Base-by-base conservation (phyloP, 2,888 invertebrate species). In the Torymus aiolomorphi region DNA sequence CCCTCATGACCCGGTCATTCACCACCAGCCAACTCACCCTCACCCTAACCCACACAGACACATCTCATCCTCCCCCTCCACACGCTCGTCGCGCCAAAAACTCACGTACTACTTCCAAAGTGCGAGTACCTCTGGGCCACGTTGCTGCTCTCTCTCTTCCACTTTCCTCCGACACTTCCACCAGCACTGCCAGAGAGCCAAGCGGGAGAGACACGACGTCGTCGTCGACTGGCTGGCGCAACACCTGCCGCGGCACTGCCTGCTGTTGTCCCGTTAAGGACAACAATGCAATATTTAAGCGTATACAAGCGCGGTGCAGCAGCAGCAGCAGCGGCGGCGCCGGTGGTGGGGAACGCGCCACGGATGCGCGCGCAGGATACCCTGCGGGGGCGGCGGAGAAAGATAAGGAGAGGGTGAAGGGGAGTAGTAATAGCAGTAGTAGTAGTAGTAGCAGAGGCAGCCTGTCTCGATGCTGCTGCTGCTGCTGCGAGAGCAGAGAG, bases 271-370 rank as follows among this genome's bases (percentile, higher is more conserved):
- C 88, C 88, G 89, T 89, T 89, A 88, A 88, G 89, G 81, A 89
- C 89, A 89, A 89, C 89, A 89, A 89, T 89, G 89, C 89, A 89
- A 89, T 89, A 89, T 89, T 89, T 89, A 89, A 88, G 88, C 88
- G 87, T 89, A 89, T 87, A 89, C 85, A 86, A 82, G 75, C 83
- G 83, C 83, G 81, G 83, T 84, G 65, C 18, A 85, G 84, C 83
- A 82, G 69, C 62, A 61, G 62, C 78, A 73, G 73, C 63, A 31
- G 31, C 31, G 3, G 24, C 31, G 42, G 8, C 42, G 42, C 42
- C 42, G 8, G 42, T 42, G 8, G 42, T 42, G 42, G 82, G 85
- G 82, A 85, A 85, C 66, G 86, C 86, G 84, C 80, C 8, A 84
- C 82, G 77, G 80, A 82, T 83, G 83, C 82, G 81, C 84, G 83